phyloP scores from a whole-genome alignment of 2,113 vertebrate species.

The Brevimyrus niger region DNA sequence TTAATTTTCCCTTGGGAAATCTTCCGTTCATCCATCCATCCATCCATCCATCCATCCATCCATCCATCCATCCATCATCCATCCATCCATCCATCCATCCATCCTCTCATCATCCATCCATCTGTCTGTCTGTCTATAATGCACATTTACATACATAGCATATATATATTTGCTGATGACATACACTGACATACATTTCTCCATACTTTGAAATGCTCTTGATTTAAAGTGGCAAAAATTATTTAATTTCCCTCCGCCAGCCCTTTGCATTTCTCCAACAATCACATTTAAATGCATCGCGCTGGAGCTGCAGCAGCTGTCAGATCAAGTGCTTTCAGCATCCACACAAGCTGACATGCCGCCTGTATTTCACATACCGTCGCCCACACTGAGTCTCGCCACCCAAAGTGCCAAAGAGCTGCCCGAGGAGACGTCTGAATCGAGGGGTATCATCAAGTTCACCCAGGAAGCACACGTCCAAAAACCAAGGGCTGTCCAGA shows the following conservation, averaged over 20 bases:
- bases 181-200: not conserved
- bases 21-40: not conserved
- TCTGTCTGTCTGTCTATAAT: not conserved
- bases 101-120: not conserved
- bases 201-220: not conserved
- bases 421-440: not conserved
- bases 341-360: not conserved
- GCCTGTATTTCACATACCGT: not conserved
- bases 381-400: not conserved
- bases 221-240: not conserved
- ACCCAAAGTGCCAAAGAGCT: not conserved
- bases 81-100: too few relatives aligned
- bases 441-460: not conserved
- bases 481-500: not conserved
- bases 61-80: too few relatives aligned
- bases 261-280: not conserved
- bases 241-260: not conserved
- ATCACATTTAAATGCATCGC: not conserved
- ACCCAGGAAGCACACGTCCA: not conserved
- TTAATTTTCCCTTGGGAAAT: not conserved
- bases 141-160: not conserved
- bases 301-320: not conserved
- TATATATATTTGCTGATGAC: not conserved
- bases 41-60: too few relatives aligned
- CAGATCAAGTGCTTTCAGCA: not conserved